Evolutionary conservation across 2,888 invertebrate genomes (phyloP), one percentile per base, ranked within the genome.

Genomic region (Polydesmus complanatus): DNA sequence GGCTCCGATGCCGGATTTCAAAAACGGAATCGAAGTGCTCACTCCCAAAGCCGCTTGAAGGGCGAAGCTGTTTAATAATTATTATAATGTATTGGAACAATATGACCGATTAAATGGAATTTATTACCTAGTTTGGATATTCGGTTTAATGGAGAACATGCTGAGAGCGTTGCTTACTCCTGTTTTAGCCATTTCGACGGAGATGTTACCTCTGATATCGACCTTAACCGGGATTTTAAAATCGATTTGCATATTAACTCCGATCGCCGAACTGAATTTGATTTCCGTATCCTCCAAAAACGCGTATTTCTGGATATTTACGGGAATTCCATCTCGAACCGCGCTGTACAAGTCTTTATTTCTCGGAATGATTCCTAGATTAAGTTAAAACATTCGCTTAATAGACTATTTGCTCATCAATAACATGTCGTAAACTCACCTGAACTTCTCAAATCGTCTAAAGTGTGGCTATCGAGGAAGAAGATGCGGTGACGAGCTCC

Each of bases 201-300:
- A 27, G 22, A 60, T 60, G 37, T 48, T 55, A 22, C 60, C 60
- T 55, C 21, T 3, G 14, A 54, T 22, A 5, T 54, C n/a, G 21
- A 60, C 48, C 8, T 25, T 37, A n/a, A 25, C 2, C 25, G 60
- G 60, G 22, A 47, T 47, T 55, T 54, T 54, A 11, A 55, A 27
- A n/a, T 37, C 55, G 18, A 60, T 54, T 55, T 22, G 54, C 25
- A 60, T 14, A 14, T 54, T 54, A 48, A 55, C 21, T 5, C 60
- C 60, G 26, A 60, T 60, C 5, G 37, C 26, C n/a, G 60, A 60
- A 22, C 54, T 27, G 14, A 60, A 60, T 49, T 60, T 60, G 3
- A 48, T 25, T 21, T 60, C 22, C 14, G 22, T 48, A 25, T 60
- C 60, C 19, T 47, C 48, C 25, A 54, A 14, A 3, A 60, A 25